Base-by-base conservation (phyloP, 2,113 vertebrate species). In the Aramus guarauna region DNA sequence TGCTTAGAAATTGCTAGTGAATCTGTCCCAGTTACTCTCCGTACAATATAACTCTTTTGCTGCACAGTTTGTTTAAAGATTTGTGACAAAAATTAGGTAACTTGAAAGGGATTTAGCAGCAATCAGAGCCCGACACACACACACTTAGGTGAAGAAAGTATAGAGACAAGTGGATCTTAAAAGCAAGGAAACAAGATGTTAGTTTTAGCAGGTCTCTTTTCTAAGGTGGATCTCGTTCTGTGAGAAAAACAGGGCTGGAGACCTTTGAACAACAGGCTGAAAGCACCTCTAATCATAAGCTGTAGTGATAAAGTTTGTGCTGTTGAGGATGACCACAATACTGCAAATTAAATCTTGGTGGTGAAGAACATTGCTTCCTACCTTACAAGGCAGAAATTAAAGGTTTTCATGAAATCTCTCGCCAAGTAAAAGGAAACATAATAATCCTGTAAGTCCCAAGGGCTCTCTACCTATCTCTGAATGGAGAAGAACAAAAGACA, bases 291-390 rank as follows among this genome's bases (percentile, higher is more conserved):
- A 62, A 23, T 69, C 20, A 18, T 66, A 82, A 52, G 26, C n/a
- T 86, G 68, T 56, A 75, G 56, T 34, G 71, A 85, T 62, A 78
- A 85, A 86, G 10, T 72, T 94, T 92, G 37, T 78, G n/a, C 30
- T 77, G 20, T 93, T 95, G 94, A 77, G 68, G 72, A 91, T 94
- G 69, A 84, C 76, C 86, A 62, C 80, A 95, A 92, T 89, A 91
- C 32, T 79, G 53, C 64, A 97, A 94, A 97, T 92, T 81, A 89
- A 97, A 94, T 96, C 86, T 92, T 48, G 18, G 12, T 84, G 41
- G 52, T 78, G 77, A 89, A 86, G 86, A 91, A 58, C 80, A 87
- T 81, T 85, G 52, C 45, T 84, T 94, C 56, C 39, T 59, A 88
- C 69, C 48, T 96, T 56, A 64, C 83, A 78, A 85, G 83, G 86